Evolutionary conservation across 2,888 invertebrate genomes (phyloP).

Genomic region (Cylloceria caligata): DNA sequence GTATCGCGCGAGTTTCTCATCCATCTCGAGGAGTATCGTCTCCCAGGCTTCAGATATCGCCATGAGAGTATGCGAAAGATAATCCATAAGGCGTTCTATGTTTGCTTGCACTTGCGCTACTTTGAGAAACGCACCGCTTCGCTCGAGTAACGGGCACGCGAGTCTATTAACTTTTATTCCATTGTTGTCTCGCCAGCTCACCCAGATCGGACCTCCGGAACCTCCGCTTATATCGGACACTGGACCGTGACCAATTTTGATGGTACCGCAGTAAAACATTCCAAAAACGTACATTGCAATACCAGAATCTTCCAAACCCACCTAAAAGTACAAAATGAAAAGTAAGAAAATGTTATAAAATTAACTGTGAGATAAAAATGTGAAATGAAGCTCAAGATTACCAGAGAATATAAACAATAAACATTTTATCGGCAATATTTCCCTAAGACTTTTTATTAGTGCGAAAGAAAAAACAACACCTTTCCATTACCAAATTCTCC

Average conservation of each 20-base stretch:
- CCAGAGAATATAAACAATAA: no score
- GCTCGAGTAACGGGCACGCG: conserved; percentile 80
- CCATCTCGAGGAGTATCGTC: conserved; percentile 96
- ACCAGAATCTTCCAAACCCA: conserved; percentile 91
- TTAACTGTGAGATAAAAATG: not conserved
- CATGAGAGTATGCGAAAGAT: conserved; percentile 91
- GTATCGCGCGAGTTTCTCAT: conserved; percentile 95
- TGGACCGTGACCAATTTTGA: conserved; percentile 82
- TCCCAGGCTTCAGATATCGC: conserved; percentile 97
- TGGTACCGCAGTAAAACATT: conserved; percentile 91
- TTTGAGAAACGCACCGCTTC: conserved; percentile 80
- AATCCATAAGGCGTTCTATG: conserved; percentile 87
- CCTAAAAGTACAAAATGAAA: conserved; percentile 87
- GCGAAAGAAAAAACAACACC: not conserved
- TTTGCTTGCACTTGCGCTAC: conserved; percentile 83
- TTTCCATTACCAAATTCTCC: no score
- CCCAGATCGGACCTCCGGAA: conserved; percentile 80
- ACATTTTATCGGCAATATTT: no score
- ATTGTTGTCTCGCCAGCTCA: conserved; percentile 75
- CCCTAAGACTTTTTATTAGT: no score
- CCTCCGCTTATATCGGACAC: conserved; percentile 81
- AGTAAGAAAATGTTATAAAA: not conserved
- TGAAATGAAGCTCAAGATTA: not conserved
- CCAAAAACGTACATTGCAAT: conserved; percentile 91
- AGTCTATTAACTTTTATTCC: conserved; percentile 77